Conservation (phyloP, 2,888 invertebrate species). For the Spilarctia lutea region DNA sequence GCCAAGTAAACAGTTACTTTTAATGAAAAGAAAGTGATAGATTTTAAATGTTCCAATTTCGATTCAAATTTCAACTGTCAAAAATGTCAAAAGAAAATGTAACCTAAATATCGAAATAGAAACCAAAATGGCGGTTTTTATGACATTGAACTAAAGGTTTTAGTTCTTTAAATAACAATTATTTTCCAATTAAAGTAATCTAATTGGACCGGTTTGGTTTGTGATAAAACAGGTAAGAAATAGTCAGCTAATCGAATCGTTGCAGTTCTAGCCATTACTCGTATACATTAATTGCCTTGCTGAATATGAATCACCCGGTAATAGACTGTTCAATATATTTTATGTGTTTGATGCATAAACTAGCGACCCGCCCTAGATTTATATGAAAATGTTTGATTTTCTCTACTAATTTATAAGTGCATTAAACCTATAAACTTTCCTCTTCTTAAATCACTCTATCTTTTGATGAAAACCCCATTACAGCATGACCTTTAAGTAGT, state of each 20-base stretch:
- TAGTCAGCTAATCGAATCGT: constrained; percentile 5
- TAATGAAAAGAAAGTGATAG: too few relatives aligned
- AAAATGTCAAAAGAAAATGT: not conserved
- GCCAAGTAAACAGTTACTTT: too few relatives aligned
- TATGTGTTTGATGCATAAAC: not conserved
- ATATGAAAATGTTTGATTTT: too few relatives aligned
- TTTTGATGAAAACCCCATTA: too few relatives aligned
- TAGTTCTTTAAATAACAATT: not conserved
- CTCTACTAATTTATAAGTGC: too few relatives aligned
- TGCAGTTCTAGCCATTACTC: constrained; percentile 10
- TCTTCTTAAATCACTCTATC: too few relatives aligned
- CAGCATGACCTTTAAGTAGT: too few relatives aligned
- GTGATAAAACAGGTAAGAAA: not conserved
- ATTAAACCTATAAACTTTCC: too few relatives aligned
- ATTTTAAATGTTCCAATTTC: not conserved
- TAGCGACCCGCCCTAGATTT: too few relatives aligned
- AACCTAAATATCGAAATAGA: not conserved
- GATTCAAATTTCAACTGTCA: not conserved
- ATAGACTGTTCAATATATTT: not conserved
- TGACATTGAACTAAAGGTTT: not conserved
- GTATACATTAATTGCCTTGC: constrained; percentile 4
- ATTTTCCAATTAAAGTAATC: not conserved
- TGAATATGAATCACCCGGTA: constrained; percentile 7
- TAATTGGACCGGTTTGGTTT: not conserved
- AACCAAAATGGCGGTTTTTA: not conserved